A percentile compares a stretch with the other conserved stretches of the same genome.
Evolutionary conservation across 30 jellyfish, hydroid and myxozoan species (phyloP).

Genomic region (Hydra vulgaris): DNA sequence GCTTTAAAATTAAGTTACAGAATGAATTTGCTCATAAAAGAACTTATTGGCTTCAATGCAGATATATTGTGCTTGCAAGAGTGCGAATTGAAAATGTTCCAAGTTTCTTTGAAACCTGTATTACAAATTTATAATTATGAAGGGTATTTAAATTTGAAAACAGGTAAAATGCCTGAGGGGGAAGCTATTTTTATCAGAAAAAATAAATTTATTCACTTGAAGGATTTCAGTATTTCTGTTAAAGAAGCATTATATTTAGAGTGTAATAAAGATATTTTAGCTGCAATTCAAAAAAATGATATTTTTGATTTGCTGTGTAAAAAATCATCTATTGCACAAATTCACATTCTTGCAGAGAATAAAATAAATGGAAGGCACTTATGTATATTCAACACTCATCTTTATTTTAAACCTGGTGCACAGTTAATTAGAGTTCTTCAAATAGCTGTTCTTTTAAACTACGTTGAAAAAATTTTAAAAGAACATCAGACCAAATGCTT

Average conservation of each 20-base stretch:
- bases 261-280: constrained; percentile 30
- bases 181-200: constrained; percentile 60
- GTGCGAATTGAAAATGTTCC: constrained; percentile 60
- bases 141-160: constrained; percentile 43
- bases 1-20: constrained; percentile 60
- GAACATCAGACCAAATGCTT: constrained; percentile 4
- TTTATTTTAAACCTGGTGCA: constrained; percentile 62
- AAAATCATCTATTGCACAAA: constrained; percentile 76
- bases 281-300: constrained; percentile 39
- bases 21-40: constrained; percentile 70
- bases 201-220: constrained; percentile 21
- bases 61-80: constrained; percentile 83
- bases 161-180: constrained; percentile 92
- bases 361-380: constrained; percentile 16
- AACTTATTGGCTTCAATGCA: constrained; percentile 70
- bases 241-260: constrained; percentile 45
- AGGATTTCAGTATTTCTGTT: constrained; percentile 26
- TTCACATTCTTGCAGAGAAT: constrained; percentile 39
- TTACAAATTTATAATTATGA: constrained; percentile 48
- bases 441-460: constrained; percentile 45
- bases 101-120: constrained; percentile 46
- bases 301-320: constrained; percentile 34
- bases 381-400: constrained; percentile 72
- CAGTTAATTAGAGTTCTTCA: constrained; percentile 60
- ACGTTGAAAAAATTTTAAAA: constrained; percentile 16